phyloP scores from a whole-genome alignment of 2,797 vertebrate species.

The Cossypha polioptera region DNA sequence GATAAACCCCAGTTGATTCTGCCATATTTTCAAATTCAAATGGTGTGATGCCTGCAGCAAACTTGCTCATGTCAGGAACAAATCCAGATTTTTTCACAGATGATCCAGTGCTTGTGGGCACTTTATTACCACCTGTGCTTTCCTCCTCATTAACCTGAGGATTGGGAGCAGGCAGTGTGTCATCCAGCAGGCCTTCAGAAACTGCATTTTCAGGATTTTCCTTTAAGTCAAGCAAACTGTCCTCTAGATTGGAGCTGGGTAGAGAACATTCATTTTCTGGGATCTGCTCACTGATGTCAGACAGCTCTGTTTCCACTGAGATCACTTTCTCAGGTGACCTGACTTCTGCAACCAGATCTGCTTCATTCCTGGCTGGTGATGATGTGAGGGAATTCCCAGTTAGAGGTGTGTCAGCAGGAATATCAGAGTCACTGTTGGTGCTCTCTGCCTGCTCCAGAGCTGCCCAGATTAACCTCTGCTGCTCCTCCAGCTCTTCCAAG shows the following conservation, averaged over 20 bases:
- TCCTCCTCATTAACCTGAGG: background rate
- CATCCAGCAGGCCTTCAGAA: background rate
- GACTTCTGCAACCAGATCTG: constrained; percentile 64
- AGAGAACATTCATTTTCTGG: background rate
- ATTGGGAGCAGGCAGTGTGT: background rate
- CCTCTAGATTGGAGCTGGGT: background rate
- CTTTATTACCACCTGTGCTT: background rate
- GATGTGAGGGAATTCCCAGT: constrained; percentile 83
- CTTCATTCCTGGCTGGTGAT: constrained; percentile 78
- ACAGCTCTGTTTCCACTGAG: background rate
- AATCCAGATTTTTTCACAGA: constrained; percentile 48
- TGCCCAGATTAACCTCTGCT: constrained; percentile 92
- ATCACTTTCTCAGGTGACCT: constrained; percentile 39
- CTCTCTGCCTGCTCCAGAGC: constrained; percentile 90
- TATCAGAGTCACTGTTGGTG: constrained; percentile 86
- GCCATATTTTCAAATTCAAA: constrained; percentile 97
- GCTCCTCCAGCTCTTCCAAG: constrained; percentile 94
- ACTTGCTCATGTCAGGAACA: constrained; percentile 91
- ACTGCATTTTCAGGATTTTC: background rate
- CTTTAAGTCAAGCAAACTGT: background rate
- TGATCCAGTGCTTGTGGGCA: background rate
- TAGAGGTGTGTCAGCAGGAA: constrained; percentile 81
- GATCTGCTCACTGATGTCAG: background rate
- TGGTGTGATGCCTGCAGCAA: constrained; percentile 91
- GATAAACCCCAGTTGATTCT: constrained; percentile 91